Base-by-base conservation (phyloP, 2,888 invertebrate species). In the Cheilosia pagana region DNA sequence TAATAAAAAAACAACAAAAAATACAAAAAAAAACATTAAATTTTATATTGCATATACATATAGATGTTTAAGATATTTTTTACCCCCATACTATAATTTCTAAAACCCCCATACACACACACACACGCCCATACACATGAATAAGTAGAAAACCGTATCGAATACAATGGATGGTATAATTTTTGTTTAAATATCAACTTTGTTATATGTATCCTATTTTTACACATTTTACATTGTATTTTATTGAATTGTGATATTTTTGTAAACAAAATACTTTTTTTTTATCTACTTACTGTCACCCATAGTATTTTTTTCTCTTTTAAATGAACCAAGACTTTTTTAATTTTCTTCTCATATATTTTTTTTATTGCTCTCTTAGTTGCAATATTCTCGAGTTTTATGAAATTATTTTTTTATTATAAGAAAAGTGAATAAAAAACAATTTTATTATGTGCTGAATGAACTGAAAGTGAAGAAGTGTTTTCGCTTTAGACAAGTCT, bases 171-270 rank as follows among this genome's bases (percentile, higher is more conserved):
- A 70, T 48, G 59, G 3, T 8, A 48, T 48, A 7, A 3, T 41
- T 65, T 65, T 55, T 31, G n/a, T 45, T 55, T 5, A 31, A 25
- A 53, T 31, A 70, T 35, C 35, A 70, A 57, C 57, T 39, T 81
- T 41, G 23, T 53, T 60, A 63, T 28, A 52, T 59, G 31, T 52
- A 63, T 81, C 71, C 70, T 81, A 81, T 77, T 81, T 81, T 77
- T 71, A 83, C 52, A 70, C 39, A 62, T 60, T 60, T 72, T 52
- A 65, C 39, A 79, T 63, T 79, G 63, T 83, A 62, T 75, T 86
- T 81, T 71, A 78, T 78, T 78, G 68, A 86, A 86, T 86, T 86
- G 86, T 86, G 86, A 86, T 86, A 86, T 86, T 86, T 86, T 86
- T 83, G 72, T 82, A 70, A 68, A 81, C 72, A 52, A 70, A 81